Percentiles rank a stretch among this genome's conserved stretches.
phyloP scores from a whole-genome alignment of 2,797 vertebrate species.

The Chromobotia macracanthus region DNA sequence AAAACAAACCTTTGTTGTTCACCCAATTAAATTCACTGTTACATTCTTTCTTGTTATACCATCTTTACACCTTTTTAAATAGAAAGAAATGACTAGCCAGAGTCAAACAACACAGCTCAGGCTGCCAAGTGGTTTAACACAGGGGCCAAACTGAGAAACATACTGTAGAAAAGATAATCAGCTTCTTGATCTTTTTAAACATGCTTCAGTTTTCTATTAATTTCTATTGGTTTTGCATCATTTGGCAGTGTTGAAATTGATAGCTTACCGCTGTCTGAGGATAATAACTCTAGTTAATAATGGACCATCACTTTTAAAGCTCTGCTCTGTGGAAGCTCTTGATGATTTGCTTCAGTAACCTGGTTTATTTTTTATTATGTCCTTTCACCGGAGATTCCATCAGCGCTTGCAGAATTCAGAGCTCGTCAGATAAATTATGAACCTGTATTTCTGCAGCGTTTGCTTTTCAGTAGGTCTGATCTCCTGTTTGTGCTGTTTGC shows the following conservation, averaged over 20 bases:
- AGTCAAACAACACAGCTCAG: neutral
- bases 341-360: constrained; percentile 24
- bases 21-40: neutral
- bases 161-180: constrained; percentile 36
- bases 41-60: neutral
- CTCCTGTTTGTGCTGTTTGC: constrained; percentile 1
- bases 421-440: constrained; percentile 32
- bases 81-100: constrained; percentile 22
- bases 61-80: neutral
- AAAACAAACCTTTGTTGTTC: constrained; percentile 46
- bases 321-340: neutral
- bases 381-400: constrained; percentile 44
- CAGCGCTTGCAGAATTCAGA: constrained; percentile 17
- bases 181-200: constrained; percentile 31
- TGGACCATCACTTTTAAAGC: neutral
- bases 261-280: neutral
- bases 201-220: neutral
- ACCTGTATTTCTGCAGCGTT: constrained; percentile 40
- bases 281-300: constrained; percentile 35
- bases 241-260: neutral
- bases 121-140: constrained; percentile 31
- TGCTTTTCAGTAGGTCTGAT: constrained; percentile 10
- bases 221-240: neutral
- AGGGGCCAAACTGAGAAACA: constrained; percentile 46
- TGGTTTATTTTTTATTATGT: constrained; percentile 42